Conservation (phyloP, 2,888 invertebrate species). For the Ptycholaimellus sp. region DNA sequence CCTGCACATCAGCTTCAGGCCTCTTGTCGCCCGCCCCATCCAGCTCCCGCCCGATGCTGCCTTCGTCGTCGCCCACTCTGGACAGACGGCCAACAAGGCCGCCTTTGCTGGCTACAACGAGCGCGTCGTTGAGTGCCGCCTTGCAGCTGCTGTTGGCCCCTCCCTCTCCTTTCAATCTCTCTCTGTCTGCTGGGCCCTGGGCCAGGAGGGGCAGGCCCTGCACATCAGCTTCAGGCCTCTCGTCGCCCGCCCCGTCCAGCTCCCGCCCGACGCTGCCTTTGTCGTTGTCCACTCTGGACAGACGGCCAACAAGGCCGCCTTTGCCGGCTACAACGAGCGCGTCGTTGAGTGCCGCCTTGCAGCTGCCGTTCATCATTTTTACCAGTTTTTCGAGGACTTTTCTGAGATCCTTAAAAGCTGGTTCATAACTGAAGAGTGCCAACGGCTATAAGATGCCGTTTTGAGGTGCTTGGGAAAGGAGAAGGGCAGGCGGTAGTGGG, state of each 20-base stretch:
- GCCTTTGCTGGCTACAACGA: constrained; percentile 66
- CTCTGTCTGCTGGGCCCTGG: background rate
- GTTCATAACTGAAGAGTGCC: too few species aligned
- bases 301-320: constrained; percentile 60
- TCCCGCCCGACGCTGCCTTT: constrained; percentile 61
- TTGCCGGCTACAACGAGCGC: constrained; percentile 59
- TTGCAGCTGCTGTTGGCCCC: constrained; percentile 50
- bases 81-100: constrained; percentile 62
- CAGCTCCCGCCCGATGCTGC: constrained; percentile 51
- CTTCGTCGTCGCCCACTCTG: constrained; percentile 77
- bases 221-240: constrained; percentile 79
- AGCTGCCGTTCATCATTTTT: background rate
- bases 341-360: constrained; percentile 77
- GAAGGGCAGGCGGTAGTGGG: too few species aligned
- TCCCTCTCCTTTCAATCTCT: constrained; percentile 1
- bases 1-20: constrained; percentile 76
- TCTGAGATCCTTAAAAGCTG: background rate
- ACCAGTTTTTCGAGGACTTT: background rate
- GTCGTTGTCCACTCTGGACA: constrained; percentile 38
- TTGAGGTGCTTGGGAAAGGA: constrained; percentile 45
- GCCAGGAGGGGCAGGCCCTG: constrained; percentile 46
- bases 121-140: constrained; percentile 72
- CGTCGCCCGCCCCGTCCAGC: constrained; percentile 44
- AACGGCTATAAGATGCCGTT: background rate
- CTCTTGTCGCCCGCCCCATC: constrained; percentile 51